phyloP scores from a whole-genome alignment of 2,888 invertebrate species.

The Andrena bicolor region DNA sequence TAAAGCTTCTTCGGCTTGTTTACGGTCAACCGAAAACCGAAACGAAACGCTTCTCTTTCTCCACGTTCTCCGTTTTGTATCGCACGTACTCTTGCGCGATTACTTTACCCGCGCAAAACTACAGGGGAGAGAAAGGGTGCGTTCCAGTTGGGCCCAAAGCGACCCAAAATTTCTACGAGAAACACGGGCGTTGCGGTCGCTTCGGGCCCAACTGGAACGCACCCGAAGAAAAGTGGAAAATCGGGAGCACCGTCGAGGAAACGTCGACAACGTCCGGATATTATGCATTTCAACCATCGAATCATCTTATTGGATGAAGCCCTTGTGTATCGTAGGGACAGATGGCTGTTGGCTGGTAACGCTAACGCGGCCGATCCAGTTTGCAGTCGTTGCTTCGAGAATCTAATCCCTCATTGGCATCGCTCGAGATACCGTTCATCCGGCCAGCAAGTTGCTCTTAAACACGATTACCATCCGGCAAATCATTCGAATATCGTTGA shows the following conservation, averaged over 20 bases:
- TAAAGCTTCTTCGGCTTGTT: conserved; percentile 7
- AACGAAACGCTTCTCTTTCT: neutral
- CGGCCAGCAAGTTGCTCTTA: conserved; percentile 20
- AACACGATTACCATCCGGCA: conserved; percentile 2
- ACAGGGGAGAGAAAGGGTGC: neutral
- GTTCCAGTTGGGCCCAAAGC: no score
- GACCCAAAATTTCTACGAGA: no score
- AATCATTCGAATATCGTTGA: neutral
- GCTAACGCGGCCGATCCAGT: conserved; percentile 55
- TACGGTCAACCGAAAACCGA: neutral
- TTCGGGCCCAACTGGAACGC: no score
- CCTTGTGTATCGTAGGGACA: conserved; percentile 75
- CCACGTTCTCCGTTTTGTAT: neutral
- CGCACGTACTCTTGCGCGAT: neutral
- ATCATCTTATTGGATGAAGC: conserved; percentile 79
- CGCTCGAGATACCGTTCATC: conserved; percentile 58
- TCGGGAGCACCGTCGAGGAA: neutral
- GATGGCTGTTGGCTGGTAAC: conserved; percentile 66
- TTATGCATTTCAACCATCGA: conserved; percentile 57
- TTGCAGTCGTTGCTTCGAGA: conserved; percentile 67
- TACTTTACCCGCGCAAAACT: neutral
- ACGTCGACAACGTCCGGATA: conserved; percentile 47
- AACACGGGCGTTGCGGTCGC: no score
- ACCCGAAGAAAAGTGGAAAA: neutral
- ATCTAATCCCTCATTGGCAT: conserved; percentile 77